Evolutionary conservation across 2,797 vertebrate species (phyloP), one percentile per base, ranked within the genome.

Genomic region (Rhynchotus rufescens): DNA sequence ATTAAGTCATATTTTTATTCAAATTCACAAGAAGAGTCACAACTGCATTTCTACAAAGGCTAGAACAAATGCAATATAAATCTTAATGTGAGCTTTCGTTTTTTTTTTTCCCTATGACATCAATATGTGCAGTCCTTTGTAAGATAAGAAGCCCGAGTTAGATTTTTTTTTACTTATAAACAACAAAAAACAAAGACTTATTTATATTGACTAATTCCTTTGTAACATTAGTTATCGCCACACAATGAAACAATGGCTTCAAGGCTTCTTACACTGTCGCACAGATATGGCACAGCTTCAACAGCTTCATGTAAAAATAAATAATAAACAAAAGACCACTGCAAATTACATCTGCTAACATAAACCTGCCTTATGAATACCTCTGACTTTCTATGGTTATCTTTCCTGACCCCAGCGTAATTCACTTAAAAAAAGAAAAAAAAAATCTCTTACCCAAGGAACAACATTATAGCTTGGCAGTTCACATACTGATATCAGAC

Each of bases 401-500:
- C 97, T 98, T 97, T 97, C 89, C 96, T 98, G 98, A 98, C 98
- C 97, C 92, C 89, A 36, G 94, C 90, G 95, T 97, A 97, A 98
- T 98, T 98, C 98, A 98, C 98, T 98, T 97, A 77, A 93, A 95
- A 95, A 95, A 89, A 44, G 42, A 94, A 64, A 47, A 47, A 49
- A 51, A 56, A 87, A 94, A 98, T 97, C 97, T 97, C 95, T 96
- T 98, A 97, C 96, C 89, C 90, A 97, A 96, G 96, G 96, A 97
- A 98, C 97, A 98, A 97, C 98, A 98, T 97, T 98, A 97, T 95
- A 98, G 97, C 96, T 97, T 98, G 97, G 98, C 97, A 98, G 98
- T 98, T 98, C 98, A 98, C 98, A 98, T 98, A 98, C 98, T 98
- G 97, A 97, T 98, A 99, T 98, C 98, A 98, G 98, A 96, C 98